Evolutionary conservation across 2,888 invertebrate genomes (phyloP), one percentile per base, ranked within the genome.

Genomic region (Orthosia cruda): DNA sequence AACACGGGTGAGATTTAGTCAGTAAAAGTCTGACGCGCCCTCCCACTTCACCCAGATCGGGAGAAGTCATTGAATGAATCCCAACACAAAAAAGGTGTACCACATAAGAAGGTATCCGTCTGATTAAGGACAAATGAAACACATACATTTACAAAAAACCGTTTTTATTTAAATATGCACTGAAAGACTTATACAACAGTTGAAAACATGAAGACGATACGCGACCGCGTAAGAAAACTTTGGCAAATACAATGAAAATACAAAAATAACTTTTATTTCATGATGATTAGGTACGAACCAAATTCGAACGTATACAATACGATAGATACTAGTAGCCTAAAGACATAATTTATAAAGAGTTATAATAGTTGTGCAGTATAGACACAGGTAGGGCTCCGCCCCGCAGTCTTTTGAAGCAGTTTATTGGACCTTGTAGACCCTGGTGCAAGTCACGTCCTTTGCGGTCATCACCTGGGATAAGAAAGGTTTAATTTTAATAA

Each of bases 361-460:
- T 89, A 91, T 84, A 87, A 91, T 92, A 95, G 92, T 93, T 93
- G 93, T 93, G 94, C 92, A 94, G 93, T 87, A 91, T 85, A 85
- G 89, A 86, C 87, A 89, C 87, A 87, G 64, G 15, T 79, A 82
- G 85, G 87, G 88, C 85, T n/a, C 89, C 13, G 93, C 91, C 80
- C 94, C 91, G 90, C 95, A 96, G 95, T 95, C 95, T 96, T 94
- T 26, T 75, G 76, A 64, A 57, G 80, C 80, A 76, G 71, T 88
- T 96, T 97, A 97, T 90, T 97, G 97, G 86, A 96, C 95, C 92
- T 98, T 98, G 97, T 98, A 98, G 84, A 97, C 94, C 90, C 98
- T 96, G 90, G 98, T 98, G 96, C 98, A 98, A 80, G 97, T 97
- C 63, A 98, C 97, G 89, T 97, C 97, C 89, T 98, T 98, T 23